Evolutionary conservation across 2,113 vertebrate genomes (phyloP), one percentile per base, ranked within the genome.

Genomic region (Clinocottus analis): DNA sequence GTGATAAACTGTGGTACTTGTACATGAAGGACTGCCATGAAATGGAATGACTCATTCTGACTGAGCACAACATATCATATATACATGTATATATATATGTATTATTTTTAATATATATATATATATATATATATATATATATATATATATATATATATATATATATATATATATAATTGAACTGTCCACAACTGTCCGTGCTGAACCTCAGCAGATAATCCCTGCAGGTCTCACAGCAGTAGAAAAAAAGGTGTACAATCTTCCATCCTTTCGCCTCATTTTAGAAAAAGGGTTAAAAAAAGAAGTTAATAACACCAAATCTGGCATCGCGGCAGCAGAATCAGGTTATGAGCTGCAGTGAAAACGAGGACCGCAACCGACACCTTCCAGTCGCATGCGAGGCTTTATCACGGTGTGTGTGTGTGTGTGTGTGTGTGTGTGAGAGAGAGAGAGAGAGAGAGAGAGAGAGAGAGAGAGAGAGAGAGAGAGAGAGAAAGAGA

Each of bases 291-390:
- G 76, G 79, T 84, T 27, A 27, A 56, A 75, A 90, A 76, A 85
- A 82, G n/a, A 85, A 86, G 79, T 77, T 80, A 86, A 86, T 68
- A 84, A 85, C 51, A 21, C 27, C 82, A 82, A 86, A 87, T 78
- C 72, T 77, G 72, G 72, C 65, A 53, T 72, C 43, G 27, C 29
- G n/a, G 6, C 39, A 0, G 63, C 23, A 76, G 71, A 82, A 80
- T 74, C 78, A 9, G 72, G 77, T 87, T 77, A 79, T 72, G 59
- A 14, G 55, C 77, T 62, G 87, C 80, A 69, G 61, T 29, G 68
- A 76, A 85, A 85, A 89, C 72, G 75, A 85, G 80, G 78, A 67
- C 80, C 31, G 77, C 60, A 75, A 85, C 72, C 51, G 11, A 25
- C 43, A 29, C 55, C 82, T 69, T 70, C 70, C 72, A 47, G 55